Base-by-base conservation (phyloP, 2,797 vertebrate species). In the Coranthus polyacanthus region DNA sequence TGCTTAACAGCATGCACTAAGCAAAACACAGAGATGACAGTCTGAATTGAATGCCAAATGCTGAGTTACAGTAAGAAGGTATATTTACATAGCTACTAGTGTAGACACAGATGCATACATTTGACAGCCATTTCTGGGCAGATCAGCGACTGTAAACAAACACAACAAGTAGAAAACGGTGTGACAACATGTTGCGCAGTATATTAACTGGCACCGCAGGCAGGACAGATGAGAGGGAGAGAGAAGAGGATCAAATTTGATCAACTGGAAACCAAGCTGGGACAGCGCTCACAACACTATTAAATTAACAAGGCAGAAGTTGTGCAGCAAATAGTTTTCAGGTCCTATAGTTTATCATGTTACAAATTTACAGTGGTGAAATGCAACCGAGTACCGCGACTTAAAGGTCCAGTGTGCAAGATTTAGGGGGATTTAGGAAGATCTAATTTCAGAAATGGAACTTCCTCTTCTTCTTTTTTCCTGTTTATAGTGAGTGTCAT, bases 1-100 rank as follows among this genome's bases (percentile, higher is more conserved):
- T 42, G 38, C 6, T 53, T 24, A 16, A 13, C 57, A 81, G 52
- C 55, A 17, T 17, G 47, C 5, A n/a, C 20, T 22, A 24, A 38
- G 47, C 36, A 45, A 39, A 37, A 34, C 41, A 12, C 0, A 41
- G 20, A 45, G 20, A 2, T 20, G 17, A 20, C 18, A 32, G 17
- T 6, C 1, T 12, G 29, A 3, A 12, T 37, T 72, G 24, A 41
- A 24, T 29, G 29, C 17, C 34, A 17, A 38, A 41, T 62, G 55
- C 47, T 63, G 11, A 22, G 24, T 20, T 22, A 56, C 6, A 8
- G 46, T 4, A 21, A 7, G 13, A 26, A 15, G 15, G 22, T 12
- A 22, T n/a, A 29, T 12, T 18, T 32, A 21, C 42, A 12, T 5
- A 60, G 22, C 22, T 56, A 18, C 24, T 26, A 18, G 15, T 34